Evolutionary conservation across 2,113 vertebrate genomes (phyloP), one percentile per base, ranked within the genome.

Genomic region (Benitochromis conjunctus): DNA sequence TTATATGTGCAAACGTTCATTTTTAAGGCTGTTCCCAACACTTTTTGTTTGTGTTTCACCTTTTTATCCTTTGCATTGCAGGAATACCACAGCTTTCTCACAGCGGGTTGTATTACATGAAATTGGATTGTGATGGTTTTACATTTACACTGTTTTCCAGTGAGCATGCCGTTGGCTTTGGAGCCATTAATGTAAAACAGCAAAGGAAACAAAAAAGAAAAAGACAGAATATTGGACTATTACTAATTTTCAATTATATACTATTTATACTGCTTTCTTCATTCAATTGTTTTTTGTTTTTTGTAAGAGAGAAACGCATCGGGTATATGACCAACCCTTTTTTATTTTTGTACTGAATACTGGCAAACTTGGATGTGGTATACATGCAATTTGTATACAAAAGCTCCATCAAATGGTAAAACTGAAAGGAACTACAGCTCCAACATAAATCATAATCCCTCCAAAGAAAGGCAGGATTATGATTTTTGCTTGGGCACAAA

Each of bases 381-480:
- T 48, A 29, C n/a, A 55, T 84, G 7, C 43, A 76, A 74, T 84
- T 74, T 82, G 21, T 86, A 18, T 13, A n/a, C 6, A 66, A 36
- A 41, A 86, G 84, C 88, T 57, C 26, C 54, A 71, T 85, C 54
- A 41, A 57, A 79, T 83, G n/a, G 18, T 82, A 36, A 80, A 21
- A 84, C 80, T 80, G 56, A 60, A 79, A 5, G 56, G 24, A 84
- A 81, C n/a, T 21, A 81, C 56, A 55, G 66, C 21, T 43, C 26
- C 51, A 54, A 51, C 77, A 69, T 54, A 62, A 84, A 91, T 89
- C 57, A 54, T 89, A 92, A 93, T 94, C 87, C 85, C 26, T 48
- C 81, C 3, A 62, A 85, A 88, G 48, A 91, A 93, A 89, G 36
- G 43, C 58, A 5, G 86, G 78, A 91, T 93, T 92, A 92, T 54